Conservation (phyloP, 2,888 invertebrate genomes). For the Lydus trimaculatus region DNA sequence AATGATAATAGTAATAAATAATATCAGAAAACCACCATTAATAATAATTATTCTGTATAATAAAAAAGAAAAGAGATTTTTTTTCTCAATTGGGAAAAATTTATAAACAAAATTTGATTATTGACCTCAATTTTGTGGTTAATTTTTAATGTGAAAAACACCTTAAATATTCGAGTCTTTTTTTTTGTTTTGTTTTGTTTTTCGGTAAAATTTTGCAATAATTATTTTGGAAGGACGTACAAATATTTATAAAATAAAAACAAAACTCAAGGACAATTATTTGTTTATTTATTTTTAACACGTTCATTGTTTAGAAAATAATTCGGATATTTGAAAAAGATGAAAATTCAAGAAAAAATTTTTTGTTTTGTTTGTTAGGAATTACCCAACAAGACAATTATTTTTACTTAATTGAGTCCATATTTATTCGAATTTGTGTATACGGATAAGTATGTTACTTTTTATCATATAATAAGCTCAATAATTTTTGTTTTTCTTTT, state of each 20-base stretch:
- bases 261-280: background rate
- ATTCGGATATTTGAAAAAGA: background rate
- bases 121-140: background rate
- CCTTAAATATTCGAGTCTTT: background rate
- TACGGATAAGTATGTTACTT: background rate
- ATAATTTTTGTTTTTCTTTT: background rate
- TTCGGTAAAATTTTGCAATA: background rate
- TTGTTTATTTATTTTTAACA: too few relatives aligned
- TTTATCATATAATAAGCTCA: background rate
- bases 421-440: slow-evolving; percentile 6
- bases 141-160: background rate
- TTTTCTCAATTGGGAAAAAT: too few relatives aligned
- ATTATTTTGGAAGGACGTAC: background rate
- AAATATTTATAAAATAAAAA: background rate
- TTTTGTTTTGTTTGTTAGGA: background rate
- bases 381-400: background rate
- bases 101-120: background rate
- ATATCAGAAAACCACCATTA: background rate
- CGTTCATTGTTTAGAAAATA: too few relatives aligned
- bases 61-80: background rate
- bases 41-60: background rate
- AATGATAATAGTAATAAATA: background rate
- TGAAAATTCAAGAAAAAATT: background rate
- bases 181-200: background rate
- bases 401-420: background rate